Conservation (phyloP, 2,797 vertebrate species). For the Spatula versicolor region DNA sequence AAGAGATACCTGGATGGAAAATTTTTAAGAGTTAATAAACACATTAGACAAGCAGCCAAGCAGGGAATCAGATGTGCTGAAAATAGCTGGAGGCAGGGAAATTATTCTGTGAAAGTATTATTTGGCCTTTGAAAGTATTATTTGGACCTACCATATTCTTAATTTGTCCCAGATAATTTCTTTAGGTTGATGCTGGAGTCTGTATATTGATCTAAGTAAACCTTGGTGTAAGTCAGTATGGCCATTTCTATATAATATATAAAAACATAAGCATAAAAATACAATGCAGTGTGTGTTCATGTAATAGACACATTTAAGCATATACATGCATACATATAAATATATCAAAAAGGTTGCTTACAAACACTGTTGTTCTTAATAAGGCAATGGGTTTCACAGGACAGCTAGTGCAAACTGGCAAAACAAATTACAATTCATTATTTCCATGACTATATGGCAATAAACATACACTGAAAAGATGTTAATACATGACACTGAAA, state of each 20-base stretch:
- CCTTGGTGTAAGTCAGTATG: neutral
- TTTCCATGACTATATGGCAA: neutral
- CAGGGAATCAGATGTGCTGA: neutral
- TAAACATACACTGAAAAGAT: neutral
- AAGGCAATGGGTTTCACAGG: neutral
- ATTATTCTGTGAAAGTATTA: neutral
- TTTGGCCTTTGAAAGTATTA: neutral
- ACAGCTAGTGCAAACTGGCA: neutral
- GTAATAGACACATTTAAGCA: neutral
- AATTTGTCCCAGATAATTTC: neutral
- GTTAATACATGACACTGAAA: neutral
- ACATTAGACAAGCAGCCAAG: neutral
- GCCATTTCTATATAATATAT: neutral
- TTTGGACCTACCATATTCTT: neutral
- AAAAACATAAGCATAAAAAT: neutral
- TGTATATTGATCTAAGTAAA: neutral
- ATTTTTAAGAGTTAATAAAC: neutral
- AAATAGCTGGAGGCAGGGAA: neutral
- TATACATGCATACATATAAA: neutral
- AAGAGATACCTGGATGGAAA: neutral
- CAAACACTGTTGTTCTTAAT: neutral
- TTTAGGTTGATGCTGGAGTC: neutral
- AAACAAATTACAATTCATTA: neutral
- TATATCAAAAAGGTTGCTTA: neutral
- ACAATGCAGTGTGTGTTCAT: neutral